These are phyloP conservation scores for Drosophila neonasuta DNA, from an alignment of 2,888 invertebrate species.

Conservation along the genomic window DNA sequence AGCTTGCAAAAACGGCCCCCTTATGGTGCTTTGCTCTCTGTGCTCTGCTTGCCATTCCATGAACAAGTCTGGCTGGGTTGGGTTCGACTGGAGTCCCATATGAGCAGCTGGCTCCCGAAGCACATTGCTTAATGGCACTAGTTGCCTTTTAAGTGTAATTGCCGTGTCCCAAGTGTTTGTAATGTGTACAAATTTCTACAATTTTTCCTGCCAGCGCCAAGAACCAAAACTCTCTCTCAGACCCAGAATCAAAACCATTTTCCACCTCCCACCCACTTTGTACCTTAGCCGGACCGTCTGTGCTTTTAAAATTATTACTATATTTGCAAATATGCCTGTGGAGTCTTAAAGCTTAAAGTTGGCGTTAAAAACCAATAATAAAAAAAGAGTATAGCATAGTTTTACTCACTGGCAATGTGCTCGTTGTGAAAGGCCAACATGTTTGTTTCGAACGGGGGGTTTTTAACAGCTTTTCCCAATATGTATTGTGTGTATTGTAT, in stretches of 20 bases:
- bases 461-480: slow-evolving; percentile 61
- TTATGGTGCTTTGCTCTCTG: not conserved
- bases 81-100: slow-evolving; percentile 48
- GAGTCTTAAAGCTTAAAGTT: slow-evolving; percentile 39
- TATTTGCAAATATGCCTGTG: slow-evolving; percentile 55
- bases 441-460: slow-evolving; percentile 55
- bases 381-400: slow-evolving; percentile 20
- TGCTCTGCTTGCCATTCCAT: not conserved
- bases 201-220: slow-evolving; percentile 50
- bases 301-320: slow-evolving; percentile 77
- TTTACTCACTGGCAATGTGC: slow-evolving; percentile 82
- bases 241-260: slow-evolving; percentile 1
- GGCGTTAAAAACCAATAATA: not conserved
- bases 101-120: slow-evolving; percentile 59
- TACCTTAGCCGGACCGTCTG: slow-evolving; percentile 37
- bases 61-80: slow-evolving; percentile 1
- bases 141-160: slow-evolving; percentile 79
- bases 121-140: slow-evolving; percentile 69
- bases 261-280: not conserved
- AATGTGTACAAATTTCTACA: slow-evolving; percentile 67
- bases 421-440: slow-evolving; percentile 83
- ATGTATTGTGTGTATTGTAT: slow-evolving; percentile 24
- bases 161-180: slow-evolving; percentile 73
- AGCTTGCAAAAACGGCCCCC: slow-evolving; percentile 51
- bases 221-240: slow-evolving; percentile 16